Evolutionary conservation across 2,888 invertebrate species (phyloP).

Genomic region (Lamellibrachia satsuma): DNA sequence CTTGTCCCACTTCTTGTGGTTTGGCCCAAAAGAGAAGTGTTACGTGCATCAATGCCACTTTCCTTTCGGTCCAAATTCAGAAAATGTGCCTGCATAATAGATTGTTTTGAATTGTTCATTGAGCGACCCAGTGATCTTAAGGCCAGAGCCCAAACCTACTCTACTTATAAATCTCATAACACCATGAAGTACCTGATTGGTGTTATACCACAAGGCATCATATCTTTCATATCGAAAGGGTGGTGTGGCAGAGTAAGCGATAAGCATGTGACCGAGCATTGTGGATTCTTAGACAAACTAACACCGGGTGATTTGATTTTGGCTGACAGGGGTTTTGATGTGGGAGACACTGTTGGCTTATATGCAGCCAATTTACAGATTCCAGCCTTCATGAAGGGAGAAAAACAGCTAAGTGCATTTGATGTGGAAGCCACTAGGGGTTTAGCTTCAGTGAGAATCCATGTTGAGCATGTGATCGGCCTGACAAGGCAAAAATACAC

Average conservation of each 20-base stretch:
- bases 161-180: constrained; percentile 32
- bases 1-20: neutral
- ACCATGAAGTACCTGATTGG: constrained; percentile 46
- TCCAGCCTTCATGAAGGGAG: constrained; percentile 39
- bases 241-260: constrained; percentile 44
- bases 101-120: constrained; percentile 31
- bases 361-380: constrained; percentile 39
- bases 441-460: no score
- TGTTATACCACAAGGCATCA: constrained; percentile 43
- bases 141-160: constrained; percentile 27
- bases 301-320: constrained; percentile 41
- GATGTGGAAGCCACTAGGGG: no score
- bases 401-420: no score
- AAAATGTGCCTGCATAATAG: constrained; percentile 27
- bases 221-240: constrained; percentile 44
- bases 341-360: constrained; percentile 39
- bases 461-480: no score
- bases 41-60: constrained; percentile 26
- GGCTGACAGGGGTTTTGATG: constrained; percentile 43
- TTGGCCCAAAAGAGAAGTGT: constrained; percentile 35
- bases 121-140: constrained; percentile 23
- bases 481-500: no score
- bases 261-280: constrained; percentile 32
- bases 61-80: constrained; percentile 17
- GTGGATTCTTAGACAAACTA: constrained; percentile 39